A percentile compares a stretch with the other conserved stretches of the same genome.
Conservation (phyloP, 2,888 invertebrate genomes). For the Ectemnius continuus region DNA sequence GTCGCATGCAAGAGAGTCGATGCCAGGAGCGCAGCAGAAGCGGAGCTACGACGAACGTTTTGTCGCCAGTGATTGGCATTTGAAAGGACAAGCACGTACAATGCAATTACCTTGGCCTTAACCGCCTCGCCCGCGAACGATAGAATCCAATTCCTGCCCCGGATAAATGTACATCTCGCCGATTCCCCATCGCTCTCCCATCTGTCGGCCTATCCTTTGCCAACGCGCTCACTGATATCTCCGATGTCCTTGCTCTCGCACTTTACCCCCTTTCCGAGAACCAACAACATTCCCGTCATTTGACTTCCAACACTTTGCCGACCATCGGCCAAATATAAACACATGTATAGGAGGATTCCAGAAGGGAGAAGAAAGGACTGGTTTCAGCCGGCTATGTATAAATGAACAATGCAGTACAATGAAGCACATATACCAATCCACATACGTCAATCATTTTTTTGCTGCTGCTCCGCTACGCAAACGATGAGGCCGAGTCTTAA, state of each 20-base stretch:
- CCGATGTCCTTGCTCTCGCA: not conserved
- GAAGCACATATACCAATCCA: too few species aligned
- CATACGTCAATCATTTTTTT: too few species aligned
- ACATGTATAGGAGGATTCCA: too few species aligned
- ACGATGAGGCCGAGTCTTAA: not conserved
- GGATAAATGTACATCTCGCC: constrained; percentile 43
- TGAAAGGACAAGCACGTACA: constrained; percentile 77
- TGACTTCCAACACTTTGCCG: too few species aligned
- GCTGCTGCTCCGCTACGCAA: too few species aligned
- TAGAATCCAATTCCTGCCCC: constrained; percentile 45
- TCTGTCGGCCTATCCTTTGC: not conserved
- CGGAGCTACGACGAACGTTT: constrained; percentile 76
- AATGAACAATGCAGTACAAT: too few species aligned
- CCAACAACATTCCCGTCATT: constrained; percentile 1
- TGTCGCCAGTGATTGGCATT: constrained; percentile 77
- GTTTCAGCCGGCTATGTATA: not conserved
- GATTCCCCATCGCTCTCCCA: constrained; percentile 8
- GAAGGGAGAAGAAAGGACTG: too few species aligned
- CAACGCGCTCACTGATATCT: not conserved
- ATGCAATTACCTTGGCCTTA: constrained; percentile 76
- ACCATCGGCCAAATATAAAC: too few species aligned
- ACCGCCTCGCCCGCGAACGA: constrained; percentile 58
- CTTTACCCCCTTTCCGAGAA: not conserved
- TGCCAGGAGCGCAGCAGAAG: constrained; percentile 54
- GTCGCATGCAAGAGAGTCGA: constrained; percentile 52